Base-by-base conservation (phyloP, 2,113 vertebrate species). In the Indicator indicator region DNA sequence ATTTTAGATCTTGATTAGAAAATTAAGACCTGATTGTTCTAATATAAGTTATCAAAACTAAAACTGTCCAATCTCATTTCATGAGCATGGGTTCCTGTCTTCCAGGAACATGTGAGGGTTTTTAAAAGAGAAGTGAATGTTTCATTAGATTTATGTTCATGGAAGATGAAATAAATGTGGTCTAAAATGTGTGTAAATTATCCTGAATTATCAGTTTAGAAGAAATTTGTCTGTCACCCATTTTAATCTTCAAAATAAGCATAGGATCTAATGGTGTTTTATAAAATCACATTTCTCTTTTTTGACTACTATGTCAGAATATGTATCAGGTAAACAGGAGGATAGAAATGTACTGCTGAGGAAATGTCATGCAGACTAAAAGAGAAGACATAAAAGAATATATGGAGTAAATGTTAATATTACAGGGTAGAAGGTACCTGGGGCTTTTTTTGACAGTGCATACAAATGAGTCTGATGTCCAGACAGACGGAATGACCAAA, bases 191-290 rank as follows among this genome's bases (percentile, higher is more conserved):
- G 36, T 32, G 1, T 87, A 79, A 79, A 83, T 94, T 90, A 78
- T 55, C 63, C 30, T 46, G 85, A 92, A 86, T 48, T 78, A 90
- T 72, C 77, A 80, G 76, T 91, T 84, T 75, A 70, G 73, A 71
- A 48, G 56, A 73, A 70, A 64, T 46, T 70, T 44, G 50, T 91
- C 81, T 83, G 75, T 86, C 77, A 56, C 48, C 28, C 33, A 21
- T 46, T 95, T 80, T 85, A 86, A 81, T 90, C 33, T 95, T 74
- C 88, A 76, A 91, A 97, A 93, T 40, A 95, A 94, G 78, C 70
- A 78, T 33, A 72, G 6, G 6, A 67, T 69, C 69, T 89, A 81
- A 65, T 20, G 46, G 16, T 54, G 12, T 38, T 77, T 68, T 64
- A 59, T 52, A 77, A 90, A 91, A 89, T 74, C 87, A 60, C 30